Conservation (phyloP, 2,797 vertebrate species). For the Austrolebias charrua region DNA sequence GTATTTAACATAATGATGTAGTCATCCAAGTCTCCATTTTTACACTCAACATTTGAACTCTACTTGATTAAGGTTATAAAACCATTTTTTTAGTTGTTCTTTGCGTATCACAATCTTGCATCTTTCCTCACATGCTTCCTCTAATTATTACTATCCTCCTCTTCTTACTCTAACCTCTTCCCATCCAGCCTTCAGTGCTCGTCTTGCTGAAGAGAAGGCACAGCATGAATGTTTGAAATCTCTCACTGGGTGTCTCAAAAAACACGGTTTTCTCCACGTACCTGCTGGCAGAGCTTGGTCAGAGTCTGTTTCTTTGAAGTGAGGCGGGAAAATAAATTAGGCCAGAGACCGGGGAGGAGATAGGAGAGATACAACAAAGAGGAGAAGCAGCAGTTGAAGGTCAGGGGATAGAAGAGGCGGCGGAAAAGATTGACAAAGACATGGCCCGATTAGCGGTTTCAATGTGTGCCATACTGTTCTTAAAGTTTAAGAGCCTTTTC, state of each 20-base stretch:
- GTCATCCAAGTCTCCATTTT: slow-evolving; percentile 9
- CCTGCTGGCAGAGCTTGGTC: slow-evolving; percentile 19
- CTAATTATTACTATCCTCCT: slow-evolving; percentile 6
- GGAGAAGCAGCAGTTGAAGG: slow-evolving; percentile 43
- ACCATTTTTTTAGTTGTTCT: neutral
- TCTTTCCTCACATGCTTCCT: slow-evolving; percentile 24
- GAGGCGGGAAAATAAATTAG: slow-evolving; percentile 16
- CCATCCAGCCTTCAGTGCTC: slow-evolving; percentile 8
- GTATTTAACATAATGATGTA: neutral
- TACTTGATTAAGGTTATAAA: slow-evolving; percentile 13
- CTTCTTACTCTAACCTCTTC: slow-evolving; percentile 15
- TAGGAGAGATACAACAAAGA: slow-evolving; percentile 20
- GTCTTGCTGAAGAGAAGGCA: slow-evolving; percentile 35
- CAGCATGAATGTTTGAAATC: slow-evolving; percentile 32
- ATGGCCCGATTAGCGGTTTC: too few species aligned
- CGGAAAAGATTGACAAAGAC: slow-evolving; percentile 33
- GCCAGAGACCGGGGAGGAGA: slow-evolving; percentile 18
- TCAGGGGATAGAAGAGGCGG: slow-evolving; percentile 22
- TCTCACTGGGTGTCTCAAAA: slow-evolving; percentile 44
- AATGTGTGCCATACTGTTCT: too few species aligned
- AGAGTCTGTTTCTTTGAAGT: slow-evolving; percentile 15
- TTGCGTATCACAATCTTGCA: neutral
- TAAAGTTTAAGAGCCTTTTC: too few species aligned
- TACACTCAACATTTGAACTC: neutral
- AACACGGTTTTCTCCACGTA: slow-evolving; percentile 30